Base-by-base conservation (phyloP, 2,113 vertebrate genomes). In the Silurus asotus region DNA sequence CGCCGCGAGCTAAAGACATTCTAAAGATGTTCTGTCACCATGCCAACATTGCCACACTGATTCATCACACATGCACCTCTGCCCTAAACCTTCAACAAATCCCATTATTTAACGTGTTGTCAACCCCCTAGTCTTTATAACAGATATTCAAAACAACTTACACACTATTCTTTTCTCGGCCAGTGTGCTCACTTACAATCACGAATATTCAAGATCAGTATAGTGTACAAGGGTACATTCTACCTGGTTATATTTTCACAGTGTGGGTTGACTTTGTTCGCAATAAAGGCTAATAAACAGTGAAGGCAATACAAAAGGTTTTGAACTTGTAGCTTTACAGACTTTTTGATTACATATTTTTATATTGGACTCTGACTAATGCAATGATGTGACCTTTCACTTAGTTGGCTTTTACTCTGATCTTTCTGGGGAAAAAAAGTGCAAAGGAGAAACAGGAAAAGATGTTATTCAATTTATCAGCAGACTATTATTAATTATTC, bases 381-480 rank as follows among this genome's bases (percentile, higher is more conserved):
- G 17, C 15, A 84, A 65, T 15, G 45, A 51, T 28, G 15, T 95
- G 93, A 96, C 93, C 95, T 95, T 94, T 96, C 91, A 93, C 95
- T 94, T 91, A 93, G 90, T 96, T 96, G 90, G 84, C 49, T 53
- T 56, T 92, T 25, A 81, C 69, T 75, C 20, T 23, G 20, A 72
- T 62, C 8, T 28, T 74, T 76, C 88, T 94, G 93, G 94, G 37
- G 2, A 37, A 74, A 0, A 74, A 15, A 45, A 17, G 14, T 74
- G 70, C 48, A 53, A 84, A 59, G 13, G 15, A 51, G 28, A 20
- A 59, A 25, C n/a, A 37, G 48, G 9, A 17, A 20, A 64, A 37
- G 1, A 49, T 7, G 37, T 72, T 72, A 75, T 75, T 74, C 19
- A 20, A 19, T 48, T 23, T 51, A 75, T 75, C 20, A 51, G 5